phyloP scores from a whole-genome alignment of 2,797 vertebrate species.

The Amazona ochrocephala region DNA sequence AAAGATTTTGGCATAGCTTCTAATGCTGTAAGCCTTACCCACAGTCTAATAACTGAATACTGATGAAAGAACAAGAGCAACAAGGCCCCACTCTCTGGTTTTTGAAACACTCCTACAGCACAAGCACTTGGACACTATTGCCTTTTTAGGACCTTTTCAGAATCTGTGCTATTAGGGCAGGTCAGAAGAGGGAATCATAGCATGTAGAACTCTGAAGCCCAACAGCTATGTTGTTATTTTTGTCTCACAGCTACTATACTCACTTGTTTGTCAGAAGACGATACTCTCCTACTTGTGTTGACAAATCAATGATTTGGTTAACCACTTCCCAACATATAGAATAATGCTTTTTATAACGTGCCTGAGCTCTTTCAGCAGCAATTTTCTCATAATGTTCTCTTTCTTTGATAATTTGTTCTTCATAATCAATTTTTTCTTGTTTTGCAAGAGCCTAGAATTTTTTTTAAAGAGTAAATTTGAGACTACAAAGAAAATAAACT shows the following conservation, averaged over 20 bases:
- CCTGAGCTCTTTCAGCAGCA: conserved; percentile 80
- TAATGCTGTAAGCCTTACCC: neutral
- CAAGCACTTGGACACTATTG: neutral
- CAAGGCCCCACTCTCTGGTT: neutral
- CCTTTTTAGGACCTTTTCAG: neutral
- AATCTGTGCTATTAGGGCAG: neutral
- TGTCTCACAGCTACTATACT: conserved; percentile 39
- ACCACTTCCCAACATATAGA: conserved; percentile 83
- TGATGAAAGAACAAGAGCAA: neutral
- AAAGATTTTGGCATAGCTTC: neutral
- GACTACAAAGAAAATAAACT: neutral
- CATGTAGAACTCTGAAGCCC: neutral
- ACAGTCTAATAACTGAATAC: neutral
- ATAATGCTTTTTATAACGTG: conserved; percentile 83
- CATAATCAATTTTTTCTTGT: conserved; percentile 82
- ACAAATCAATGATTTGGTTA: conserved; percentile 88
- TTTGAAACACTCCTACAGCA: neutral
- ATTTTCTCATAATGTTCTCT: conserved; percentile 79
- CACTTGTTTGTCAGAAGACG: conserved; percentile 87
- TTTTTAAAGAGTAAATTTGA: neutral
- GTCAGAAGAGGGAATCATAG: neutral
- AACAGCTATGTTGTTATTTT: neutral
- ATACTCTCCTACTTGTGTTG: conserved; percentile 89
- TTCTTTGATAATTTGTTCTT: conserved; percentile 82
- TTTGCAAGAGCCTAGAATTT: conserved; percentile 82